Conservation (phyloP, 2,888 invertebrate genomes). For the Yponomeuta malinellus region DNA sequence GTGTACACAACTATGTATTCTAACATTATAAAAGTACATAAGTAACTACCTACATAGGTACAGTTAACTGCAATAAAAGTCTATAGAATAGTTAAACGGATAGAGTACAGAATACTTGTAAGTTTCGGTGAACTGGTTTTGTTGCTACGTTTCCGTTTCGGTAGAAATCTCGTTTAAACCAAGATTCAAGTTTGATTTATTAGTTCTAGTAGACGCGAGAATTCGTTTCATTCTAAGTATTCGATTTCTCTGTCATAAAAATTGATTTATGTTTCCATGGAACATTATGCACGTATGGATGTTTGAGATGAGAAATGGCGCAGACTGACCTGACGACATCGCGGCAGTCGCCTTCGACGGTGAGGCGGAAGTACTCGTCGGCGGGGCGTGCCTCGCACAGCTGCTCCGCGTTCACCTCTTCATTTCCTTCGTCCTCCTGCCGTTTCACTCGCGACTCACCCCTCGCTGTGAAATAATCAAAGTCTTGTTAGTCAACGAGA, state of each 20-base stretch:
- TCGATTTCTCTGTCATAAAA: conserved; percentile 10
- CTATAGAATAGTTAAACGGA: too few species aligned
- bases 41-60: not conserved
- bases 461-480: conserved; percentile 49
- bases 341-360: conserved; percentile 90
- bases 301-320: too few species aligned
- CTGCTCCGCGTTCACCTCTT: conserved; percentile 84
- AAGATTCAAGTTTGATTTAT: too few species aligned
- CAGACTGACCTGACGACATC: conserved; percentile 90
- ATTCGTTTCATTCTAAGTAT: not conserved
- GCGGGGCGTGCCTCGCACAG: conserved; percentile 91
- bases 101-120: too few species aligned
- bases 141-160: too few species aligned
- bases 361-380: conserved; percentile 93
- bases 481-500: not conserved
- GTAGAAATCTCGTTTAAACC: too few species aligned
- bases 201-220: not conserved
- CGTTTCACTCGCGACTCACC: conserved; percentile 73
- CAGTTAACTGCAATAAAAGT: not conserved
- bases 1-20: not conserved
- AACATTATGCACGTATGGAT: not conserved
- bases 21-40: not conserved
- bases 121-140: too few species aligned
- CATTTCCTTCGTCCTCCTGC: conserved; percentile 81
- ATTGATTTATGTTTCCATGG: not conserved